Evolutionary conservation across 2,888 invertebrate genomes (phyloP).

Genomic region (Luperina testacea): DNA sequence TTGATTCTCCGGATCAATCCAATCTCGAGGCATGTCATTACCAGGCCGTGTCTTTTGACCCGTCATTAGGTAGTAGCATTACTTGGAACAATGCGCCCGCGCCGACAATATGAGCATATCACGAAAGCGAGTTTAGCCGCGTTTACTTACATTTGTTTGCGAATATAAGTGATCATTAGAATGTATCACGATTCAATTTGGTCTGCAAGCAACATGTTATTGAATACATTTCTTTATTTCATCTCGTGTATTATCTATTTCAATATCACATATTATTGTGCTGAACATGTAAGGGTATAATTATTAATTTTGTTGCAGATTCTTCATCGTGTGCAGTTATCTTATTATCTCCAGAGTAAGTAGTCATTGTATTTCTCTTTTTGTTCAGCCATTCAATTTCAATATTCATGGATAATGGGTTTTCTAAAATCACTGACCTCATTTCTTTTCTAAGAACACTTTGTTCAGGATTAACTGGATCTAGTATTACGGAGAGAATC

Average conservation of each 20-base stretch:
- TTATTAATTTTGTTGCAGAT: slow-evolving; percentile 79
- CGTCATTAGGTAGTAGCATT: slow-evolving; percentile 73
- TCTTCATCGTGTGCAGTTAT: slow-evolving; percentile 78
- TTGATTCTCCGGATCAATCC: slow-evolving; percentile 78
- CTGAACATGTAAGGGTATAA: slow-evolving; percentile 36
- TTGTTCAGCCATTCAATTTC: slow-evolving; percentile 35
- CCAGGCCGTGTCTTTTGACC: slow-evolving; percentile 86
- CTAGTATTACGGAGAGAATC: slow-evolving; percentile 36
- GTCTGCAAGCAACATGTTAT: slow-evolving; percentile 68
- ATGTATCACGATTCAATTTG: slow-evolving; percentile 81
- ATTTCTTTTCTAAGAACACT: slow-evolving; percentile 43
- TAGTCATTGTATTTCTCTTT: slow-evolving; percentile 47
- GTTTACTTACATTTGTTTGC: slow-evolving; percentile 77
- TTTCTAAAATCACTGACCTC: slow-evolving; percentile 44
- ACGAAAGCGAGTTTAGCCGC: slow-evolving; percentile 75
- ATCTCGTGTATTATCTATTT: slow-evolving; percentile 40
- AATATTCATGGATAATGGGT: slow-evolving; percentile 49
- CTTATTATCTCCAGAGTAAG: slow-evolving; percentile 77
- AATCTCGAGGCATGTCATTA: slow-evolving; percentile 84
- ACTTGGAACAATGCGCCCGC: slow-evolving; percentile 70
- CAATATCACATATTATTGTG: slow-evolving; percentile 28
- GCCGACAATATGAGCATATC: slow-evolving; percentile 67
- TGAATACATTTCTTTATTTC: slow-evolving; percentile 70
- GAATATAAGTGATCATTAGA: slow-evolving; percentile 74
- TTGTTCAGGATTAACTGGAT: slow-evolving; percentile 57